Evolutionary conservation across 2,797 vertebrate genomes (phyloP).

Genomic region (Siniperca obscura): DNA sequence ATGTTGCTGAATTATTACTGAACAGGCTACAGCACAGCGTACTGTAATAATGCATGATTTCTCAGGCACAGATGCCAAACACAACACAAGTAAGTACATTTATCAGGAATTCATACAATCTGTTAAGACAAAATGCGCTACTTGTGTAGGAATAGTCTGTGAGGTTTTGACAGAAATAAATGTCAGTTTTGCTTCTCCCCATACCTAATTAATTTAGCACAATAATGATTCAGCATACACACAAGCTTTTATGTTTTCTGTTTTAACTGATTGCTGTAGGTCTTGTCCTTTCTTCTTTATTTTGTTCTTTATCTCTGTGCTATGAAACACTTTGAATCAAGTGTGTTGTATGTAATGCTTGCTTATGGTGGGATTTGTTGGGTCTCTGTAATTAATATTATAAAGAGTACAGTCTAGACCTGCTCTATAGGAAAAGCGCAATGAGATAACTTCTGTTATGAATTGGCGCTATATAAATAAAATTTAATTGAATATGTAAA

Average conservation of each 20-base stretch:
- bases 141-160: not conserved
- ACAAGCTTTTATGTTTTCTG: not conserved
- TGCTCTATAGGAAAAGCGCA: no score
- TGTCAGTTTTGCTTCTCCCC: not conserved
- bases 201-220: not conserved
- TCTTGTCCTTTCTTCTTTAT: not conserved
- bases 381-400: no score
- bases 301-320: not conserved
- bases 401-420: no score
- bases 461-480: no score
- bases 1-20: slow-evolving; percentile 40
- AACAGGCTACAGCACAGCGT: not conserved
- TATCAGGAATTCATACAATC: not conserved
- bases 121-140: not conserved
- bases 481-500: not conserved
- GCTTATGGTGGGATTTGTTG: no score
- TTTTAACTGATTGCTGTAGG: not conserved
- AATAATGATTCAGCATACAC: not conserved
- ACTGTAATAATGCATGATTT: slow-evolving; percentile 11
- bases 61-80: slow-evolving; percentile 5
- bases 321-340: not conserved
- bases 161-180: not conserved
- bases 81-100: not conserved
- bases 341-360: not conserved
- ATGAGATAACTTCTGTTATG: no score